These are phyloP conservation scores for Tauraco hartlaubi DNA, from an alignment of 2,797 vertebrate genomes.

Conservation along the genomic window DNA sequence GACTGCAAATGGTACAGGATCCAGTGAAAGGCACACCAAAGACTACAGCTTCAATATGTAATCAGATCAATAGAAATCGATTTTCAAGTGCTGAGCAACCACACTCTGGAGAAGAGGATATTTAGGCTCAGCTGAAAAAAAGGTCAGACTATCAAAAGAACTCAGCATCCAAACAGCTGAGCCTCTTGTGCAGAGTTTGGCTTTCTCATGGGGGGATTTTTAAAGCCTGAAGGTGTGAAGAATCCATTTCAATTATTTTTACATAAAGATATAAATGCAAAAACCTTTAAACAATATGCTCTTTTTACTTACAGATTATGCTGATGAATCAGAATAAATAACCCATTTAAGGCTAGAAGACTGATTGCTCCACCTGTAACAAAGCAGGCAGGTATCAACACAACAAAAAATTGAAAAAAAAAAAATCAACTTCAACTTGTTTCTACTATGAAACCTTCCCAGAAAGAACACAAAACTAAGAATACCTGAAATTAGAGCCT, in stretches of 20 bases:
- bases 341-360: constrained; percentile 93
- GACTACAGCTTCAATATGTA: not conserved
- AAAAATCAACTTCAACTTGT: not conserved
- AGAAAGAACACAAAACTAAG: not conserved
- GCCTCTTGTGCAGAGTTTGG: not conserved
- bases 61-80: not conserved
- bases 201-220: not conserved
- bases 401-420: not conserved
- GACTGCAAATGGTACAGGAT: not conserved
- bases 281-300: not conserved
- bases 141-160: not conserved
- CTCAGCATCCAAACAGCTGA: not conserved
- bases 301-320: constrained; percentile 93
- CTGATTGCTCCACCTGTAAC: constrained; percentile 93
- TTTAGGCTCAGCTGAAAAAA: not conserved
- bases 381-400: not conserved
- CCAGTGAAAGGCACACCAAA: not conserved
- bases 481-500: not conserved
- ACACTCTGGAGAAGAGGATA: not conserved
- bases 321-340: constrained; percentile 94
- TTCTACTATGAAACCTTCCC: not conserved
- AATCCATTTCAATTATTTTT: not conserved
- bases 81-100: constrained; percentile 15
- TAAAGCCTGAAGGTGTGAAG: not conserved
- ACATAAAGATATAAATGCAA: not conserved